Evolutionary conservation across 1,140 invertebrate species (phyloP).

Genomic region (Paraescarpia echinospica): DNA sequence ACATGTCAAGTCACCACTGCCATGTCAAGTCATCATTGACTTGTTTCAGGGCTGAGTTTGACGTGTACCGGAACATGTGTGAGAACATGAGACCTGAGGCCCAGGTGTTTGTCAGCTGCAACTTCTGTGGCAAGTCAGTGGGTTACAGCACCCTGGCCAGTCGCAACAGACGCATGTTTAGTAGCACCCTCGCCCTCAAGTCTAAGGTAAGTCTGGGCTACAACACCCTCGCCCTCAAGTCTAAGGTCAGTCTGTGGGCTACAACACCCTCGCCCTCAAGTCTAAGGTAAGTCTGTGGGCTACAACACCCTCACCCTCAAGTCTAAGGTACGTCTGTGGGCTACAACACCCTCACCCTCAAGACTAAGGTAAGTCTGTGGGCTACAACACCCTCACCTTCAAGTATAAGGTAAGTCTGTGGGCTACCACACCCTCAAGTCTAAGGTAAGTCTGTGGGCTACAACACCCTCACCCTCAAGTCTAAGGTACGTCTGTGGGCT

Average conservation of each 20-base stretch:
- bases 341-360: too few species aligned
- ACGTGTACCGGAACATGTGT: slow-evolving; percentile 70
- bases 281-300: too few species aligned
- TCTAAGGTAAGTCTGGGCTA: slow-evolving; percentile 62
- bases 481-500: too few species aligned
- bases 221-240: not conserved
- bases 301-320: too few species aligned
- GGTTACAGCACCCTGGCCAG: slow-evolving; percentile 68
- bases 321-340: too few species aligned
- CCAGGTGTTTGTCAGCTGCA: slow-evolving; percentile 87
- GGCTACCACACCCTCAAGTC: too few species aligned
- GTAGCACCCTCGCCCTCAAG: slow-evolving; percentile 64
- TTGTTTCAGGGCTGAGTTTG: slow-evolving; percentile 68
- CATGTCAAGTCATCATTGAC: slow-evolving; percentile 30
- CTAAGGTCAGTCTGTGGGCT: too few species aligned
- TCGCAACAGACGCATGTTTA: slow-evolving; percentile 58
- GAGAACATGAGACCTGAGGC: slow-evolving; percentile 63
- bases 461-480: slow-evolving; percentile 68
- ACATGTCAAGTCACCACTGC: slow-evolving; percentile 18
- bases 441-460: slow-evolving; percentile 70
- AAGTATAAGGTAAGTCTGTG: too few species aligned
- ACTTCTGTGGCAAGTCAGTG: slow-evolving; percentile 92
- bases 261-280: too few species aligned
- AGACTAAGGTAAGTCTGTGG: too few species aligned
- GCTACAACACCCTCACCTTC: too few species aligned